These are phyloP conservation scores for Sebastes fasciatus DNA, from an alignment of 2,113 vertebrate species.

Conservation along the genomic window DNA sequence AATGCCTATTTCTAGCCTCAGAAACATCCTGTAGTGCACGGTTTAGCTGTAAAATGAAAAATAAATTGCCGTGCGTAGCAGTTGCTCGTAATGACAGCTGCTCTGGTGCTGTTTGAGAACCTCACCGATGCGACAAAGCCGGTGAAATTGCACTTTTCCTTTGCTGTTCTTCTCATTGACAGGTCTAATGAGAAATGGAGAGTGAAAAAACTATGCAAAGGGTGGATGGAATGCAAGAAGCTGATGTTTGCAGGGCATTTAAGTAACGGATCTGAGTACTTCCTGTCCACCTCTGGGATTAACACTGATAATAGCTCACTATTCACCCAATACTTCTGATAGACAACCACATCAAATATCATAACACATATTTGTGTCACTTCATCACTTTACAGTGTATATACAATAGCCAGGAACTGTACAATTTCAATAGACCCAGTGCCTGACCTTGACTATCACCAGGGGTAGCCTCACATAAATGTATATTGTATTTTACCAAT, in stretches of 20 bases:
- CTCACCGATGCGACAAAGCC: too few relatives aligned
- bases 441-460: constrained; percentile 66
- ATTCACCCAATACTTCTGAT: background rate
- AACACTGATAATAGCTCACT: background rate
- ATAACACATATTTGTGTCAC: background rate
- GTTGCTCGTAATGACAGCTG: too few relatives aligned
- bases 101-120: too few relatives aligned
- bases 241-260: background rate
- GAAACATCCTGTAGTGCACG: too few relatives aligned
- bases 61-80: too few relatives aligned
- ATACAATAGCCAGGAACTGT: constrained; percentile 5
- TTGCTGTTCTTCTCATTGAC: too few relatives aligned
- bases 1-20: too few relatives aligned
- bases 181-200: too few relatives aligned
- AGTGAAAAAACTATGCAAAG: too few relatives aligned
- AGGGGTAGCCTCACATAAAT: constrained; percentile 42
- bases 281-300: background rate
- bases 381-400: constrained; percentile 1
- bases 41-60: too few relatives aligned
- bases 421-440: constrained; percentile 8
- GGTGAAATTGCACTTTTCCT: too few relatives aligned
- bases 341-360: background rate
- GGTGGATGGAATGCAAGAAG: too few relatives aligned
- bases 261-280: background rate
- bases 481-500: constrained; percentile 59